Percentiles rank a stretch among this genome's conserved stretches.
These are phyloP conservation scores for Sebastes vulpes DNA, from an alignment of 2,797 vertebrate genomes.

Conservation along the genomic window DNA sequence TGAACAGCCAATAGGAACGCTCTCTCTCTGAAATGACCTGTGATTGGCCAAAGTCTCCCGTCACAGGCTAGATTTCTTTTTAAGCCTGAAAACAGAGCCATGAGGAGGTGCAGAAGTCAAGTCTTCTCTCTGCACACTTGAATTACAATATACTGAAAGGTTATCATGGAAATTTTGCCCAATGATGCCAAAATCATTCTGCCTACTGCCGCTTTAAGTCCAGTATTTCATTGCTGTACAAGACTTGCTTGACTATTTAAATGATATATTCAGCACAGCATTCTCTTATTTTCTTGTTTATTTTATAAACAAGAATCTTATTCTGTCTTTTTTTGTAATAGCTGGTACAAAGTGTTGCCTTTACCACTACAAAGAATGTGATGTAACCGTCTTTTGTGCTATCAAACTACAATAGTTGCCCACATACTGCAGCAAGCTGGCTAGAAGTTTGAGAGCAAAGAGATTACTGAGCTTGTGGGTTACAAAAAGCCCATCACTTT, in stretches of 20 bases:
- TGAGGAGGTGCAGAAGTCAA: too few relatives aligned
- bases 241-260: neutral
- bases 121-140: too few relatives aligned
- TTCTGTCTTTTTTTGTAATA: neutral
- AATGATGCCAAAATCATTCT: too few relatives aligned
- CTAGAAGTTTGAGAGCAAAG: slow-evolving; percentile 23
- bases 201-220: neutral
- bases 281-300: neutral
- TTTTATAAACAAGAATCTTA: neutral
- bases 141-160: too few relatives aligned
- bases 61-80: too few relatives aligned
- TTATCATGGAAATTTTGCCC: too few relatives aligned
- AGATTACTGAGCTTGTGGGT: slow-evolving; percentile 11
- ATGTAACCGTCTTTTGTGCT: slow-evolving; percentile 19
- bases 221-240: neutral
- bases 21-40: too few relatives aligned
- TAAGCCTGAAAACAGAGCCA: too few relatives aligned
- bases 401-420: neutral
- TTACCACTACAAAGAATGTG: slow-evolving; percentile 11
- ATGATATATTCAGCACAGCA: neutral
- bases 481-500: slow-evolving; percentile 24
- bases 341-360: neutral
- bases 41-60: too few relatives aligned
- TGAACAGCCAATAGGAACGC: too few relatives aligned
- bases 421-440: slow-evolving; percentile 4